Evolutionary conservation across 2,113 vertebrate species (phyloP).

Genomic region (Hippocampus zosterae): DNA sequence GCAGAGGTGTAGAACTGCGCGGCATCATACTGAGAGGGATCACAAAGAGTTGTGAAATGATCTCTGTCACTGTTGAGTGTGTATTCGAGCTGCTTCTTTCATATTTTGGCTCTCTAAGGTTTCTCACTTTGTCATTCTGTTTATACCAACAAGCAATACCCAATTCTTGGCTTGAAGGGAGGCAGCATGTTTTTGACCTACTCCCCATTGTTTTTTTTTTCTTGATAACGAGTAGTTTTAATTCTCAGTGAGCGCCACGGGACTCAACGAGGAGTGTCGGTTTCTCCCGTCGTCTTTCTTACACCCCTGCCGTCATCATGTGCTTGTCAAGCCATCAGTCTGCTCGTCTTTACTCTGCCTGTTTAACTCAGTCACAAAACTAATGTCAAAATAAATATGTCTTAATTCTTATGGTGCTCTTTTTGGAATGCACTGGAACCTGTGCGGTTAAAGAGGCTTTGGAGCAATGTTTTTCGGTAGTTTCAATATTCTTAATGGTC

Average conservation of each 20-base stretch:
- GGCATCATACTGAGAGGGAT: not conserved
- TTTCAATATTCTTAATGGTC: not conserved
- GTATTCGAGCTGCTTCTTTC: slow-evolving; percentile 18
- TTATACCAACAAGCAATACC: slow-evolving; percentile 14
- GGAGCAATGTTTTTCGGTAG: not conserved
- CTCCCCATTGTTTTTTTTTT: slow-evolving; percentile 1
- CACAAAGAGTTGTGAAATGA: slow-evolving; percentile 31
- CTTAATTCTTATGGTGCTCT: not conserved
- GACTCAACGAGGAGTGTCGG: slow-evolving; percentile 1
- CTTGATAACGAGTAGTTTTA: slow-evolving; percentile 2
- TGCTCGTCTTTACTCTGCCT: not conserved
- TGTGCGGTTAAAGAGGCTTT: too few species aligned
- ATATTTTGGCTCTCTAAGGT: slow-evolving; percentile 12
- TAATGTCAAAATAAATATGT: not conserved
- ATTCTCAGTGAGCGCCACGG: not conserved
- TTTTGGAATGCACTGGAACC: not conserved
- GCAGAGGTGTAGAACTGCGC: not conserved
- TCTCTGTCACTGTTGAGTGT: slow-evolving; percentile 27
- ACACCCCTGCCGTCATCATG: slow-evolving; percentile 6
- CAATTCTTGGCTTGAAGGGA: slow-evolving; percentile 4
- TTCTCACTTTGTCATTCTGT: slow-evolving; percentile 18
- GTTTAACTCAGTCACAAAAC: not conserved
- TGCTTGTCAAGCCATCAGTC: not conserved
- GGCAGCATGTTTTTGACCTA: not conserved
- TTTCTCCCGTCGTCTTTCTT: not conserved